Percentiles rank a stretch among this genome's conserved stretches.
Evolutionary conservation across 2,888 invertebrate genomes (phyloP).

Genomic region (Athalia cordata): DNA sequence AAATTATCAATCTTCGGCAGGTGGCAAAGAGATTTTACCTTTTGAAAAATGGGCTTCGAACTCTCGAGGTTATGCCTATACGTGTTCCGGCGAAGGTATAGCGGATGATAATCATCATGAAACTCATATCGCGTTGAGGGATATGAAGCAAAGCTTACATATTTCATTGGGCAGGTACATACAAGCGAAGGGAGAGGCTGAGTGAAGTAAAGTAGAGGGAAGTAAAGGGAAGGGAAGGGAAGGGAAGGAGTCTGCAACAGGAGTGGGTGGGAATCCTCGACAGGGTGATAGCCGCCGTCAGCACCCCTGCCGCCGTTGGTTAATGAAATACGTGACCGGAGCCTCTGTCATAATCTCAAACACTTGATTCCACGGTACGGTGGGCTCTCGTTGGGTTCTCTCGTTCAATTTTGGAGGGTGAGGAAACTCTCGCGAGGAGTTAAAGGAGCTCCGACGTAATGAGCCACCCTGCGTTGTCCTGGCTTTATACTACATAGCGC

Average conservation of each 20-base stretch:
- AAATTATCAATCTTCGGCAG: too few relatives aligned
- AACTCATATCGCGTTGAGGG: too few relatives aligned
- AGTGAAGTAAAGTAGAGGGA: slow-evolving; percentile 25
- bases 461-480: slow-evolving; percentile 19
- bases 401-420: slow-evolving; percentile 24
- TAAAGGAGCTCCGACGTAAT: slow-evolving; percentile 42
- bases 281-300: slow-evolving; percentile 28
- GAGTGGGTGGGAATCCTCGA: slow-evolving; percentile 13
- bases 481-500: too few relatives aligned
- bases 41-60: too few relatives aligned
- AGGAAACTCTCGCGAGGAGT: slow-evolving; percentile 37
- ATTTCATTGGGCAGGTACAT: too few relatives aligned
- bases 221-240: slow-evolving; percentile 63
- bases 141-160: too few relatives aligned
- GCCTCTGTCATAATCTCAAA: slow-evolving; percentile 72
- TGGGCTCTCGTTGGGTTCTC: slow-evolving; percentile 37
- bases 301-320: slow-evolving; percentile 63
- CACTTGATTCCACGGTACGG: slow-evolving; percentile 67
- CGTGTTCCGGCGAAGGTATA: too few relatives aligned
- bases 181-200: too few relatives aligned
- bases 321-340: slow-evolving; percentile 74
- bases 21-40: too few relatives aligned
- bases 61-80: too few relatives aligned
- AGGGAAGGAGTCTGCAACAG: background rate
- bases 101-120: too few relatives aligned